Evolutionary conservation across 2,797 vertebrate genomes (phyloP).

Genomic region (Lithobates pipiens): DNA sequence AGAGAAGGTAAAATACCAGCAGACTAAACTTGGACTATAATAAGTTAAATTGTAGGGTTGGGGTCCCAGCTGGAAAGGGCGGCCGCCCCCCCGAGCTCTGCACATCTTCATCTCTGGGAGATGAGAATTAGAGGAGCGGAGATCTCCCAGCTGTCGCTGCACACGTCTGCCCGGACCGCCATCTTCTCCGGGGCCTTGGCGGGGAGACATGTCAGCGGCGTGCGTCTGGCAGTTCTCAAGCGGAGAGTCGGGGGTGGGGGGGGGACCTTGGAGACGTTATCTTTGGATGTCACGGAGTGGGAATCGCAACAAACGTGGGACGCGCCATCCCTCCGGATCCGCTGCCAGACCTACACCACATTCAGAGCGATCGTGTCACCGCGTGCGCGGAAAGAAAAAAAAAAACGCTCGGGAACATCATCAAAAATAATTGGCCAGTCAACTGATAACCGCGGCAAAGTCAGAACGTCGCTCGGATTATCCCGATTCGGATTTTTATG

Average conservation of each 20-base stretch:
- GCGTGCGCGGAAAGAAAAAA: too few relatives aligned
- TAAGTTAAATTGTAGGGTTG: too few relatives aligned
- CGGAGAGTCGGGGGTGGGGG: background rate
- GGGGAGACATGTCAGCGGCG: background rate
- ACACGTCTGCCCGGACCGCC: background rate
- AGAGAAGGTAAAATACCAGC: too few relatives aligned
- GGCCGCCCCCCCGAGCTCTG: background rate
- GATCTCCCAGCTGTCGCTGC: background rate
- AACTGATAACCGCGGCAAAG: too few relatives aligned
- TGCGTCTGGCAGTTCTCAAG: constrained; percentile 8
- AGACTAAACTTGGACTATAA: too few relatives aligned
- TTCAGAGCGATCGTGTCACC: background rate
- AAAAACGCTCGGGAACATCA: background rate
- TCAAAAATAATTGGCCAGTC: too few relatives aligned
- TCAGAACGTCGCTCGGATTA: too few relatives aligned
- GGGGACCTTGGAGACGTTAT: background rate
- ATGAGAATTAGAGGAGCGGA: constrained; percentile 8
- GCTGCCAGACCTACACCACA: constrained; percentile 4
- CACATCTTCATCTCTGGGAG: background rate
- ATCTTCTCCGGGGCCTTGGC: background rate
- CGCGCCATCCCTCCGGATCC: background rate
- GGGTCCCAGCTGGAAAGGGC: too few relatives aligned
- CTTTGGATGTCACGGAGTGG: background rate
- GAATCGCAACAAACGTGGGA: background rate
- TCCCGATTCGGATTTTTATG: too few relatives aligned